Evolutionary conservation across 1,140 invertebrate genomes (phyloP).

Genomic region (Zaprionus capensis): DNA sequence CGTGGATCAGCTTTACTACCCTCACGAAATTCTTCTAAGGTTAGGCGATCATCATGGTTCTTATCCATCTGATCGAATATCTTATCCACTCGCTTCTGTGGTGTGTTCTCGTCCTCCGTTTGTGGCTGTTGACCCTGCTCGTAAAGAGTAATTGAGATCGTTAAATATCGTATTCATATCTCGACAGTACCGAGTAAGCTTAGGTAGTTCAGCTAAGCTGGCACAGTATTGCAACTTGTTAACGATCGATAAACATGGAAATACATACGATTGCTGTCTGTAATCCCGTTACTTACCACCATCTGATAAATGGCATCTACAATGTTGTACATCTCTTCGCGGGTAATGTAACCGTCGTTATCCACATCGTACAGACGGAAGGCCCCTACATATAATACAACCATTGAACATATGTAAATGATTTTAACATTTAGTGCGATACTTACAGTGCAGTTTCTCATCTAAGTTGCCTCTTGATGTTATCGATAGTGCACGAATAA

Average conservation of each 20-base stretch:
- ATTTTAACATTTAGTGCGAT: neutral
- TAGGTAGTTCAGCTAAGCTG: neutral
- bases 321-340: conserved; percentile 99
- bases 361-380: conserved; percentile 98
- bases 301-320: conserved; percentile 99
- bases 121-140: conserved; percentile 93
- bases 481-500: conserved; percentile 96
- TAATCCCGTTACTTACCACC: conserved; percentile 91
- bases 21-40: conserved; percentile 88
- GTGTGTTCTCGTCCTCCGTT: conserved; percentile 96
- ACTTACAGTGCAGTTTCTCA: conserved; percentile 98
- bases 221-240: neutral
- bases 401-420: conserved; percentile 2
- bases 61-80: conserved; percentile 99
- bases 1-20: conserved; percentile 96
- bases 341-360: conserved; percentile 98
- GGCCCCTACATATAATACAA: conserved; percentile 89
- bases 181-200: neutral
- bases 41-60: conserved; percentile 93
- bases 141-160: neutral
- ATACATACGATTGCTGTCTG: neutral
- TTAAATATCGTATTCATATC: neutral
- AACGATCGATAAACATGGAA: neutral
- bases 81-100: conserved; percentile 97
- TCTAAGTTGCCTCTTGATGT: conserved; percentile 98